Base-by-base conservation (phyloP, 2,888 invertebrate genomes). In the Nomada fucata region DNA sequence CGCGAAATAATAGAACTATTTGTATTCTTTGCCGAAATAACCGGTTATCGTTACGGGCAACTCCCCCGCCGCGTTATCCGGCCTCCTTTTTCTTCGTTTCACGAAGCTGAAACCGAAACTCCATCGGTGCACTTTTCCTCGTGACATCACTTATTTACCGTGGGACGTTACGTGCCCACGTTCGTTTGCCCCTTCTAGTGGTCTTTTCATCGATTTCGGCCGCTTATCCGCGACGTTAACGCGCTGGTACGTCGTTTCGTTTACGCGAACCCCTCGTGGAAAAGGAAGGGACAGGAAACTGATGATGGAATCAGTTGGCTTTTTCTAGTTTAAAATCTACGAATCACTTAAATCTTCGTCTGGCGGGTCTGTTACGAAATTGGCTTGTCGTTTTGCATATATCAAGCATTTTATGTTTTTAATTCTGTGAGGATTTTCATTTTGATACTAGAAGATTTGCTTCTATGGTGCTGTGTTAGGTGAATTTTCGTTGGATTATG, bases 1-100 rank as follows among this genome's bases (percentile, higher is more conserved):
- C 77, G 18, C 44, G 60, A 15, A 69, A 81, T 84, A 80, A 84
- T 81, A 70, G 81, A 79, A 80, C 70, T 60, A 76, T 80, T 83
- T 78, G 77, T 83, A 85, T 83, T 78, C 80, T 78, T 81, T 77
- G 29, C 64, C 61, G 65, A 57, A 59, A 26, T 53, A 50, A 52
- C 20, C 60, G 60, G 70, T 52, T 69, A 83, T 75, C 83, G 80
- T 59, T 61, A 36, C 74, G 20, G 71, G 18, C 55, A 59, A 61
- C n/a, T 63, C 42, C 18, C 18, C n/a, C 7, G 15, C 20, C n/a
- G 53, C 69, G 64, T 76, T 59, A 70, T 78, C 70, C 75, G 23
- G 11, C 36, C 42, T 26, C 42, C 20, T 57, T 72, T 63, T 76
- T 67, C 57, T 52, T 67, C 23, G 65, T 42, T 18, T 20, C 36